Evolutionary conservation across 2,113 vertebrate genomes (phyloP), one percentile per base, ranked within the genome.

Genomic region (Cololabis saira): DNA sequence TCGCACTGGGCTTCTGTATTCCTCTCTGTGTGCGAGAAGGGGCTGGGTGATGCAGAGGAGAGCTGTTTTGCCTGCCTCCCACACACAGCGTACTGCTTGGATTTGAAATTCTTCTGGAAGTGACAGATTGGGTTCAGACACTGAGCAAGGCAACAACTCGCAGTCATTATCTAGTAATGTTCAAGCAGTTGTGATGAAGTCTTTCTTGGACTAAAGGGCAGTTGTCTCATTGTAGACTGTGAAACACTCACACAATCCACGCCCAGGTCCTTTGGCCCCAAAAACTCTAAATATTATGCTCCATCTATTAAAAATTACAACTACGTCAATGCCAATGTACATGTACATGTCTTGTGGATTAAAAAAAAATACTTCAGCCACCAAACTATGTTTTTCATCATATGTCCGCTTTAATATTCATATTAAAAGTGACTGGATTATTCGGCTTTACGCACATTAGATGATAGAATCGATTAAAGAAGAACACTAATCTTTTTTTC

Each of bases 91-190:
- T 51, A 67, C 66, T 43, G 19, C 80, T 73, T 9, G 48, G 67
- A 65, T 83, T 78, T 85, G 62, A 78, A 78, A 84, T 81, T 86
- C 63, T 69, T 61, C 78, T 74, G 56, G 62, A 87, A 84, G 80
- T 88, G 88, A 88, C 84, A 90, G 82, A 90, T 88, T 90, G 86
- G 84, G 88, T 88, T 90, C 88, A 90, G 51, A 24, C 53, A 71
- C 80, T 67, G 63, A 27, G 63, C 72, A 10, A 64, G 22, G 65
- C 83, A 88, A 87, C 82, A 82, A 83, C 80, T 85, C 76, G 12
- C 71, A 85, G 78, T 81, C 78, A 73, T 88, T 85, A 85, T 88
- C 78, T 65, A 83, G 79, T 89, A 67, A 76, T 11, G 53, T 50
- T 54, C 50, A 65, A 68, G 69, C 63, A 52, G 78, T 37, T 58